Conservation (phyloP, 2,888 invertebrate species). For the Nesidiocoris tenuis region DNA sequence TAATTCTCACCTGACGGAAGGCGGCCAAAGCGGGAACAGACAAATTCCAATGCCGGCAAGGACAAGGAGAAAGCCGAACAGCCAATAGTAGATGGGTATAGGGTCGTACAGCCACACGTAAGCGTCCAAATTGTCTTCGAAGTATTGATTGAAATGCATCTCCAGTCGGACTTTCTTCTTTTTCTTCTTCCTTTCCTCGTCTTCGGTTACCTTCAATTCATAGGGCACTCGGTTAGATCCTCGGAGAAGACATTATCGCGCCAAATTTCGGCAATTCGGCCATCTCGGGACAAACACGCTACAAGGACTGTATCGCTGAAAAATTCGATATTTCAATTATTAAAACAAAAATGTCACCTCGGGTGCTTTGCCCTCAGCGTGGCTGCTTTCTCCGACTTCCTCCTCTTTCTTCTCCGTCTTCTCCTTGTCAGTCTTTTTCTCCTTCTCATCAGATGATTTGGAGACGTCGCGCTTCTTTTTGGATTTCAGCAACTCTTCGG, state of each 20-base stretch:
- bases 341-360: no score
- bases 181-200: slow-evolving; percentile 56
- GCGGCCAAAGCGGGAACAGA: slow-evolving; percentile 99
- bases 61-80: slow-evolving; percentile 85
- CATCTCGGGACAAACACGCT: no score
- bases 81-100: slow-evolving; percentile 90
- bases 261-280: no score
- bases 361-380: slow-evolving; percentile 55
- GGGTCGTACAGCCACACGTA: slow-evolving; percentile 99
- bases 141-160: slow-evolving; percentile 93
- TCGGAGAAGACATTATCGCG: no score
- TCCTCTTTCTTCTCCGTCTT: slow-evolving; percentile 54
- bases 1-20: slow-evolving; percentile 68
- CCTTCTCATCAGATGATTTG: slow-evolving; percentile 55
- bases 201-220: slow-evolving; percentile 19
- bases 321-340: no score
- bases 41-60: slow-evolving; percentile 93
- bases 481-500: slow-evolving; percentile 63
- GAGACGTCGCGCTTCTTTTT: slow-evolving; percentile 55
- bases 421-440: slow-evolving; percentile 53
- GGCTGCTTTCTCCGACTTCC: slow-evolving; percentile 60
- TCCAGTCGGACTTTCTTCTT: slow-evolving; percentile 92
- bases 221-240: no score
- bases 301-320: no score
- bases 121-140: slow-evolving; percentile 90